These are phyloP conservation scores for Leptogaster cylindrica DNA, from an alignment of 2,888 invertebrate genomes.

Conservation along the genomic window DNA sequence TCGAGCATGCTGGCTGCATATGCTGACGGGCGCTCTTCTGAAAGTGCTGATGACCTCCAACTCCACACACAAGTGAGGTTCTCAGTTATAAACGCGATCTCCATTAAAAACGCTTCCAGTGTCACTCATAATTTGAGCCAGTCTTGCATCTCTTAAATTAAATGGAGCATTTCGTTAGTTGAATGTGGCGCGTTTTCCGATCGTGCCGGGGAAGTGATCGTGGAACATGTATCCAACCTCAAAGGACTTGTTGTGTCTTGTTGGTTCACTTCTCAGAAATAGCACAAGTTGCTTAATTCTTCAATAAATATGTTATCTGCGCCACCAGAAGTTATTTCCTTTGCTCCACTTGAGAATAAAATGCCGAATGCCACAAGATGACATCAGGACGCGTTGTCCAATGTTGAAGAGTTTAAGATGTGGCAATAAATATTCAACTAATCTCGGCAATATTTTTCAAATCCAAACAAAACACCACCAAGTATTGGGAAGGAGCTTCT, in stretches of 20 bases:
- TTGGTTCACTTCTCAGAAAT: background rate
- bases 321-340: constrained; percentile 2
- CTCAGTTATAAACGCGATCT: constrained; percentile 13
- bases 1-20: background rate
- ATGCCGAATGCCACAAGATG: background rate
- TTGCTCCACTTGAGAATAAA: background rate
- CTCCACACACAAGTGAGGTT: background rate
- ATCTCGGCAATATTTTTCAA: constrained; percentile 3
- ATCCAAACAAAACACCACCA: constrained; percentile 20
- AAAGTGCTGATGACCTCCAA: constrained; percentile 25
- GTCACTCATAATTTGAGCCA: constrained; percentile 34
- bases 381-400: constrained; percentile 12
- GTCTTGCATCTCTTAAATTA: constrained; percentile 12
- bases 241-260: background rate
- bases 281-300: background rate
- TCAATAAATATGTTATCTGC: constrained; percentile 12
- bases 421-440: constrained; percentile 24
- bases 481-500: background rate
- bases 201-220: background rate
- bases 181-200: background rate
- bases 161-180: constrained; percentile 18
- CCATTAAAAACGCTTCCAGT: constrained; percentile 6
- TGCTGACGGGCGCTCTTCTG: background rate
- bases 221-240: background rate
- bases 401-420: constrained; percentile 13